These are phyloP conservation scores for Spodoptera picta DNA, from an alignment of 2,888 invertebrate genomes.

Conservation along the genomic window DNA sequence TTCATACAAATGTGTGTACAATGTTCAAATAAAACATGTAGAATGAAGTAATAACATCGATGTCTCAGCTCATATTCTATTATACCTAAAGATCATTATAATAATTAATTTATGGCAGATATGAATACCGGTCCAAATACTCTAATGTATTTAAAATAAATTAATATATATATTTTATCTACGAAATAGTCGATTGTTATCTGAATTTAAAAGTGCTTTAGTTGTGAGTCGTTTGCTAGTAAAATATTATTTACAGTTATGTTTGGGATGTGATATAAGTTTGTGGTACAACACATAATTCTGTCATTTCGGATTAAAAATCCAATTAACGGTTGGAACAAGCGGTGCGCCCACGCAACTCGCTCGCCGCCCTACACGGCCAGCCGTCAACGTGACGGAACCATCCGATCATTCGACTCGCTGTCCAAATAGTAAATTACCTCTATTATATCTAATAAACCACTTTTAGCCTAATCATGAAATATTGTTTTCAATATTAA, in stretches of 20 bases:
- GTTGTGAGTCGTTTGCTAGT: slow-evolving; percentile 18
- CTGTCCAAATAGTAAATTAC: slow-evolving; percentile 28
- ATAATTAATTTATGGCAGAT: no score
- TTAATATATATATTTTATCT: slow-evolving; percentile 1
- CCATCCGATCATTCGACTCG: slow-evolving; percentile 28
- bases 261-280: slow-evolving; percentile 31
- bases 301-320: slow-evolving; percentile 69
- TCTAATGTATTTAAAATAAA: no score
- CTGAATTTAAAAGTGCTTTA: slow-evolving; percentile 13
- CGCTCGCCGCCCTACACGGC: slow-evolving; percentile 19
- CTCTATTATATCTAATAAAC: slow-evolving; percentile 16
- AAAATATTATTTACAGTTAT: slow-evolving; percentile 44
- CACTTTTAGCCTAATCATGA: slow-evolving; percentile 16
- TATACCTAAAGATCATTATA: no score
- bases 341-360: slow-evolving; percentile 58
- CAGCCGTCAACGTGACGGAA: slow-evolving; percentile 29
- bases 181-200: slow-evolving; percentile 3
- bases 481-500: slow-evolving; percentile 16
- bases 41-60: no score
- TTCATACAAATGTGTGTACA: slow-evolving; percentile 5
- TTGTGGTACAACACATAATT: slow-evolving; percentile 48
- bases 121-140: no score
- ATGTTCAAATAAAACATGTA: background rate
- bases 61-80: no score
- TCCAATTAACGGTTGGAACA: slow-evolving; percentile 63